Base-by-base conservation (phyloP, 2,797 vertebrate genomes). In the Rhynchotus rufescens region DNA sequence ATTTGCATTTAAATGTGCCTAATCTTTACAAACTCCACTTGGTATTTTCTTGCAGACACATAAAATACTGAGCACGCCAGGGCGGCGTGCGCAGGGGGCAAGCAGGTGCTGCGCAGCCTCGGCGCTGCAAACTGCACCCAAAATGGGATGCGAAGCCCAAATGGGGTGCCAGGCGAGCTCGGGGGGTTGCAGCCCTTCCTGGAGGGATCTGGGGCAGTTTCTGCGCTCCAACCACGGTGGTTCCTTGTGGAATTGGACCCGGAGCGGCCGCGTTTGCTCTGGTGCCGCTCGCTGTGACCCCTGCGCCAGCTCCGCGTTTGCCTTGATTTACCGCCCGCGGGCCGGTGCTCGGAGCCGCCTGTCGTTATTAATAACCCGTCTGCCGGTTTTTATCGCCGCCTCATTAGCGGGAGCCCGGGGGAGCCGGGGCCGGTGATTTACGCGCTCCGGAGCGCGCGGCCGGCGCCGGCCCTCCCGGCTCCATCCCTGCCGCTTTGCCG, bases 1-100 rank as follows among this genome's bases (percentile, higher is more conserved):
- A 96, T 96, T 96, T 96, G 95, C 96, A 97, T 96, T 84, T 95
- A 94, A 96, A 97, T 96, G 92, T 6, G 42, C 88, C 90, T 77
- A 40, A 80, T 80, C 94, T 96, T 89, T 83, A 85, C 94, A 68
- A 94, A 94, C 80, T 91, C 85, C 47, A 10, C 92, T 89, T 75
- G 68, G 77, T 69, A 74, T 91, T 94, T 95, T 82, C 85, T 92
- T 74, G 52, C 8, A 91, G 85, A 89, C 60, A 13, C 86, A 26
- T 2, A 87, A 94, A 90, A 91, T 45, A 73, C 15, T 1, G 56
- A 69, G 60, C 0, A 9, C 45, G 51, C 69, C 81, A 12, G 85
- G 34, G 45, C 1, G 40, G 40, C 13, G 12, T 8, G 40, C 40
- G 40, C 40, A 40, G 57, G 34, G 40, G 25, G 73, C 1, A 36